These are phyloP conservation scores for Nettapus auritus DNA, from an alignment of 2,113 vertebrate species.

Conservation along the genomic window DNA sequence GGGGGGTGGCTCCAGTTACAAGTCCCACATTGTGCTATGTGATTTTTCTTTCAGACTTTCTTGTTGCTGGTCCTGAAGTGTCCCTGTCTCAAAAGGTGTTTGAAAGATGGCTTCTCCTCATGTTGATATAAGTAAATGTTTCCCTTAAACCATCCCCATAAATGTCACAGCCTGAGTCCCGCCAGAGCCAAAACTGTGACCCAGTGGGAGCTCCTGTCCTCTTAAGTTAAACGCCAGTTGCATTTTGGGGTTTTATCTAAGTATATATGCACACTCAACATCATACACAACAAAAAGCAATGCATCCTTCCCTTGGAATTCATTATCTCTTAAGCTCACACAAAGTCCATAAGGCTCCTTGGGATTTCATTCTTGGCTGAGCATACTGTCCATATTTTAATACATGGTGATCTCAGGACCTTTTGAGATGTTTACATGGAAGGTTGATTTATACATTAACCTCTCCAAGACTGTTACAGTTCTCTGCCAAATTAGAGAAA, in stretches of 20 bases:
- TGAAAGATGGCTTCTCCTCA: not conserved
- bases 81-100: not conserved
- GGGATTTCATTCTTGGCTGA: not conserved
- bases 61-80: not conserved
- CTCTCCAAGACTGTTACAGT: not conserved
- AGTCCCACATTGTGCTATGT: rapidly evolving
- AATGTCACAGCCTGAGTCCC: not conserved
- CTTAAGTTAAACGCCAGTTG: not conserved
- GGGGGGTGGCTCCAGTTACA: not conserved
- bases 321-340: not conserved
- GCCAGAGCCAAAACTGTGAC: not conserved
- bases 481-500: not conserved
- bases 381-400: not conserved
- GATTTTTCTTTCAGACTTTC: not conserved
- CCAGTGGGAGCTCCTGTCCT: not conserved
- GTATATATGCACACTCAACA: not conserved
- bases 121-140: not conserved
- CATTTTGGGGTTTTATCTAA: not conserved
- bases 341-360: not conserved
- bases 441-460: not conserved
- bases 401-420: not conserved
- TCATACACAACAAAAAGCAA: not conserved
- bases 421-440: not conserved
- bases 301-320: not conserved
- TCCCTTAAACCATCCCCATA: not conserved